Evolutionary conservation across 1,140 invertebrate genomes (phyloP), one percentile per base, ranked within the genome.

Genomic region (Drosophila pallidifrons): DNA sequence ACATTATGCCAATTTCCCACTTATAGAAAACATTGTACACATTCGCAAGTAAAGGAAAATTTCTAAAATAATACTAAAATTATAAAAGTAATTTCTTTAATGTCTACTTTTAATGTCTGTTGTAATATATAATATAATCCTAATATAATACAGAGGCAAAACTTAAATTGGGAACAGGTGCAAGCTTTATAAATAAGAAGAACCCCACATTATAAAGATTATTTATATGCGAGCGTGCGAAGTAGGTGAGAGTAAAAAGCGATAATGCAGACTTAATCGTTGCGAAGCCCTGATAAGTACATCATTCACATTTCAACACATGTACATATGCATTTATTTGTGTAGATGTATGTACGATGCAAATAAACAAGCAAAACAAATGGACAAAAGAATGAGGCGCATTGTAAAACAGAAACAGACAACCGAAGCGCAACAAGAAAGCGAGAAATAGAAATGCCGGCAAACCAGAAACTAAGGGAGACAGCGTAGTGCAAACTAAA

Each of bases 341-440:
- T 25, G 68, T 38, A 38, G 35, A 10, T 25, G 20, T 67, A 79
- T 75, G 75, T 65, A 32, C 70, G 20, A 30, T 46, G 54, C 85
- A 67, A 83, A 89, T 8, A 74, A 69, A 73, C 65, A 69, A 78
- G 52, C 73, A 80, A 82, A 87, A 82, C 80, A 87, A 88, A 83
- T 58, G 75, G 51, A 51, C 8, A 66, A 64, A 45, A 49, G 32
- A 2, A n/a, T 43, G 59, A 52, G 41, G n/a, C 3, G 41, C 41
- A 43, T 41, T 41, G 11, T 57, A 80, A 54, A 63, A 60, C 57
- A 15, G 43, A 41, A 28, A 5, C 16, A 64, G 10, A 51, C 10
- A 61, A 49, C 28, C 20, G 20, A 25, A 54, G 35, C 35, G 35
- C 35, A 51, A 45, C 15, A 25, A 55, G 25, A 52, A 58, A 63